These are phyloP conservation scores for Ectemnius cavifrons DNA, from an alignment of 2,888 invertebrate genomes.

Conservation along the genomic window DNA sequence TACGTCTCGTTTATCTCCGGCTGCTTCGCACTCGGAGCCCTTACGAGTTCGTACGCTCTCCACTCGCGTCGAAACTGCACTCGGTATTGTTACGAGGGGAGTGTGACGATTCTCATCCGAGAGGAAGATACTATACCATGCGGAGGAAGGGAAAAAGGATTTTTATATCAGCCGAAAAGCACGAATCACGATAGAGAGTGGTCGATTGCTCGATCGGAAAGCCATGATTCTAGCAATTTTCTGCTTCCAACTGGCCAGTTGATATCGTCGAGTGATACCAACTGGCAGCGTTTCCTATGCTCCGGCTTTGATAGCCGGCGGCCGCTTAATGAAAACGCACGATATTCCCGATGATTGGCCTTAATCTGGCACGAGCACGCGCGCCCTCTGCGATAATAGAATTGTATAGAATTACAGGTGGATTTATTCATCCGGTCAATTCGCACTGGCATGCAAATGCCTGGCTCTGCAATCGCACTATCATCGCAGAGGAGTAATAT, in stretches of 20 bases:
- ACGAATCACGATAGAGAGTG: neutral
- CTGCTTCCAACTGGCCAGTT: too few species aligned
- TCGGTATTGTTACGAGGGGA: too few species aligned
- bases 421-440: slow-evolving; percentile 17
- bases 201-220: neutral
- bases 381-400: slow-evolving; percentile 20
- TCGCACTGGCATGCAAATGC: too few species aligned
- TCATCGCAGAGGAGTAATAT: too few species aligned
- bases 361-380: slow-evolving; percentile 32
- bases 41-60: too few species aligned
- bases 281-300: too few species aligned
- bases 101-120: slow-evolving; percentile 17
- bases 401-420: slow-evolving; percentile 15
- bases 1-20: slow-evolving; percentile 46
- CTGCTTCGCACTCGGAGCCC: too few species aligned
- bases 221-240: neutral
- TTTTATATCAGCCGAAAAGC: slow-evolving; percentile 1
- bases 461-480: too few species aligned
- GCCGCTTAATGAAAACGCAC: slow-evolving; percentile 12
- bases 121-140: slow-evolving; percentile 1
- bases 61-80: too few species aligned
- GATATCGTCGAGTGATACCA: too few species aligned
- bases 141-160: neutral
- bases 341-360: slow-evolving; percentile 33
- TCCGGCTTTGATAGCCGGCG: too few species aligned